Conservation (phyloP, 1,140 invertebrate genomes). For the Penaeus chinensis region DNA sequence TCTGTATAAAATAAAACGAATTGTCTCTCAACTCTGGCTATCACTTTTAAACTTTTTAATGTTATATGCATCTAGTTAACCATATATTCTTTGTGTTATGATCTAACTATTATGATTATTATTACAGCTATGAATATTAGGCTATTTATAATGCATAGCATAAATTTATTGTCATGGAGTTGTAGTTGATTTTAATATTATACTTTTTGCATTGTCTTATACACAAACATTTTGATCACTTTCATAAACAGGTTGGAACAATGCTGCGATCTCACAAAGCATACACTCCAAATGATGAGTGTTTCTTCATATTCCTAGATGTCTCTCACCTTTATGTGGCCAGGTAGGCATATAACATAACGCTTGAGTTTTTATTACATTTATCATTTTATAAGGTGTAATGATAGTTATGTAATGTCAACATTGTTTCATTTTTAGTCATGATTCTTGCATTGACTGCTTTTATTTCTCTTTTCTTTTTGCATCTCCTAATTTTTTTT, state of each 20-base stretch:
- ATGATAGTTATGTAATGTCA: background rate
- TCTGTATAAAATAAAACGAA: too few relatives aligned
- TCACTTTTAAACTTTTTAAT: too few relatives aligned
- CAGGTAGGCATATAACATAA: constrained; percentile 72
- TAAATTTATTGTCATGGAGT: background rate
- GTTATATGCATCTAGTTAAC: background rate
- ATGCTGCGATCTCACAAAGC: constrained; percentile 88
- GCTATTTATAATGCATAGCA: background rate
- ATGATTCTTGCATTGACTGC: background rate
- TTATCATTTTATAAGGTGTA: background rate
- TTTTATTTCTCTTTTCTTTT: background rate
- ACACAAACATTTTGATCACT: constrained; percentile 5
- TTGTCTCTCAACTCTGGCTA: too few relatives aligned
- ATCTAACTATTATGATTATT: background rate
- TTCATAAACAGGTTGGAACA: constrained; percentile 75
- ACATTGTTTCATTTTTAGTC: background rate
- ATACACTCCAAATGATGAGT: constrained; percentile 88
- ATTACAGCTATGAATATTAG: background rate
- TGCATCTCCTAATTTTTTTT: background rate
- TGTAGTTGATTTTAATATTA: too few relatives aligned
- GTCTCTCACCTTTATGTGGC: constrained; percentile 88
- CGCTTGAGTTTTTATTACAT: background rate
- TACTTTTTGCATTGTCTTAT: background rate
- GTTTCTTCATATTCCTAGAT: constrained; percentile 90
- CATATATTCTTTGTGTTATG: background rate